Conservation (phyloP, 2,888 invertebrate species). For the Nysson spinosus region DNA sequence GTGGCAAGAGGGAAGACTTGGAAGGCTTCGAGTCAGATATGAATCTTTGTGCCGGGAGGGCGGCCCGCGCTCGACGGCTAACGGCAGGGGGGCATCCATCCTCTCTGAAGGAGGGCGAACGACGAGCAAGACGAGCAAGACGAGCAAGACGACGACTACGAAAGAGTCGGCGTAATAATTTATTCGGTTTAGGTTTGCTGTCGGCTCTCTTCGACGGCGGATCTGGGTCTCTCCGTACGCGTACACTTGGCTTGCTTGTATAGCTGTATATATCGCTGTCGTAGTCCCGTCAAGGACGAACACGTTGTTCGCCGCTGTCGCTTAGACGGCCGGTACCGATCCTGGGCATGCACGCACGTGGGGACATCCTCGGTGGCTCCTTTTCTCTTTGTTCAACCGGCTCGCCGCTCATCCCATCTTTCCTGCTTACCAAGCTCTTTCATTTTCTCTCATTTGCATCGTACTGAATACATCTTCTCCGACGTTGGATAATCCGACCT, state of each 20-base stretch:
- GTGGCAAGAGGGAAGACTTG: conserved; percentile 57
- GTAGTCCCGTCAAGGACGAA: conserved; percentile 43
- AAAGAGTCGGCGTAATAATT: conserved; percentile 68
- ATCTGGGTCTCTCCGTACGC: conserved; percentile 27
- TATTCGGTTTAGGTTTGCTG: conserved; percentile 71
- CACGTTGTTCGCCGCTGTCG: conserved; percentile 19
- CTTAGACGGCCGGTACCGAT: conserved; percentile 19
- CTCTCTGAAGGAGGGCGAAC: conserved; percentile 28
- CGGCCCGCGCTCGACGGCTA: conserved; percentile 57
- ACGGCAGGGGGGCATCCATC: conserved; percentile 55
- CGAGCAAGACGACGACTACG: conserved; percentile 46
- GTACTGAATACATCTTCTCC: too few species aligned
- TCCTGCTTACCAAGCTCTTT: background rate
- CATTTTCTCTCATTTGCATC: background rate
- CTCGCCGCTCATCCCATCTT: background rate
- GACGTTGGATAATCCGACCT: too few species aligned
- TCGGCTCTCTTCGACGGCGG: conserved; percentile 56
- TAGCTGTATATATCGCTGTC: conserved; percentile 10
- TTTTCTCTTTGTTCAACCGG: conserved; percentile 5
- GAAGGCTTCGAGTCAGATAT: conserved; percentile 69
- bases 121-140: conserved; percentile 39
- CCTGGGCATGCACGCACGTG: conserved; percentile 19
- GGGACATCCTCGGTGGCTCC: background rate
- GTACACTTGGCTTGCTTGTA: conserved; percentile 4
- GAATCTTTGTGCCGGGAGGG: conserved; percentile 68